phyloP scores from a whole-genome alignment of 2,797 vertebrate genomes.

The Ispidina picta region DNA sequence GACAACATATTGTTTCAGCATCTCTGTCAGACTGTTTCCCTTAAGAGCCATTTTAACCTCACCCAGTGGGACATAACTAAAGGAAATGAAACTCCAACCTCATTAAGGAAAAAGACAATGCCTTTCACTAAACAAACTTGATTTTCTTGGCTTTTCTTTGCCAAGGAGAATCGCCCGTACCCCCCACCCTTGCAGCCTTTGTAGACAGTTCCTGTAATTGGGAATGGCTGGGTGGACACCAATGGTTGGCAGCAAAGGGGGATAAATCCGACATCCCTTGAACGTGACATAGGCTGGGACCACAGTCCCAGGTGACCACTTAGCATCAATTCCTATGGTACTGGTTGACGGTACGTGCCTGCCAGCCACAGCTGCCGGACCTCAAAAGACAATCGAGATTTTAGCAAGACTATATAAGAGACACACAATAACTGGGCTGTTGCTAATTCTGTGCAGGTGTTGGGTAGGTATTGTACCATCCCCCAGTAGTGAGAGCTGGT shows the following conservation, averaged over 20 bases:
- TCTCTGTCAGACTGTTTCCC: constrained; percentile 68
- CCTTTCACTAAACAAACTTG: constrained; percentile 74
- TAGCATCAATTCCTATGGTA: constrained; percentile 40
- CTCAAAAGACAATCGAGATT: background rate
- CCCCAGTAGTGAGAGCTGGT: background rate
- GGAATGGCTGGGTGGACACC: constrained; percentile 58
- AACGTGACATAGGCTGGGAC: constrained; percentile 55
- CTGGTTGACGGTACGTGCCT: constrained; percentile 3
- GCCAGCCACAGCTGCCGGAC: constrained; percentile 41
- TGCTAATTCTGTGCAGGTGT: background rate
- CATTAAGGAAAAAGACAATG: constrained; percentile 73
- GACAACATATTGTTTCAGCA: constrained; percentile 71
- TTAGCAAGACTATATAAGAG: background rate
- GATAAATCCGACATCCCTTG: constrained; percentile 54
- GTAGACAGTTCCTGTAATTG: constrained; percentile 71
- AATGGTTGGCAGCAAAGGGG: constrained; percentile 57
- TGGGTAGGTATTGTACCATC: background rate
- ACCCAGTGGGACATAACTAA: constrained; percentile 74
- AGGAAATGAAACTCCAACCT: constrained; percentile 77
- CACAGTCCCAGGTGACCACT: constrained; percentile 42
- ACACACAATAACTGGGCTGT: background rate
- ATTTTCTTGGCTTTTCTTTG: constrained; percentile 69
- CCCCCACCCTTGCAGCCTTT: constrained; percentile 63
- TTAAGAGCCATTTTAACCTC: constrained; percentile 74
- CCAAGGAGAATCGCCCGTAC: constrained; percentile 38